A percentile compares a stretch with the other conserved stretches of the same genome.
Evolutionary conservation across 2,797 vertebrate species (phyloP).

Genomic region (Microctenopoma steveboyesi): DNA sequence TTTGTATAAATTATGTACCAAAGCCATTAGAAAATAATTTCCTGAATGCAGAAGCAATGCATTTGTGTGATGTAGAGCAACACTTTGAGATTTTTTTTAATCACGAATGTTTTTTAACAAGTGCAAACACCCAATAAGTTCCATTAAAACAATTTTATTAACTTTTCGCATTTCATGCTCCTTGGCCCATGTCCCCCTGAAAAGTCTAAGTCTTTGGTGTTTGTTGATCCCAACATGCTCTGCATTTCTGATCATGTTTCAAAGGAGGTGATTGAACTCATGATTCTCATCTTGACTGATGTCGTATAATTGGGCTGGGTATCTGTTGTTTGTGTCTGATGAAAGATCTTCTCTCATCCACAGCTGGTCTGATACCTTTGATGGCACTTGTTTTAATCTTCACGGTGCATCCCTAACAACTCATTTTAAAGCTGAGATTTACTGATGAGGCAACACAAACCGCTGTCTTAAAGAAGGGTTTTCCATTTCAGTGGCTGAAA

Average conservation of each 20-base stretch:
- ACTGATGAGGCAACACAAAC: constrained; percentile 52
- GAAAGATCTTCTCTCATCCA: constrained; percentile 71
- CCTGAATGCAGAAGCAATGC: constrained; percentile 51
- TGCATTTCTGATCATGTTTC: constrained; percentile 75
- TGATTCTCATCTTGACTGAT: constrained; percentile 73
- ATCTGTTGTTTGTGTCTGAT: constrained; percentile 72
- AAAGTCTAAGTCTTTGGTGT: constrained; percentile 53
- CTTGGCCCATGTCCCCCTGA: constrained; percentile 23
- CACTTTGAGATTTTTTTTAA: background rate
- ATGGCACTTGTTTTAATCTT: constrained; percentile 74
- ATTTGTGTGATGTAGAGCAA: constrained; percentile 32
- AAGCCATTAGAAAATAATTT: constrained; percentile 79
- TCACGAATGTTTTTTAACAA: constrained; percentile 18
- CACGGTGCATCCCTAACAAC: constrained; percentile 39
- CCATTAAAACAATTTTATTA: constrained; percentile 29
- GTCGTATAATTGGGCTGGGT: constrained; percentile 71
- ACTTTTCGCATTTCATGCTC: constrained; percentile 43
- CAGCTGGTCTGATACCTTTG: constrained; percentile 71
- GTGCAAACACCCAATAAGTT: constrained; percentile 45
- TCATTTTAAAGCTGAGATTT: constrained; percentile 57
- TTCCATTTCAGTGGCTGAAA: background rate
- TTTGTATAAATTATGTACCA: constrained; percentile 77
- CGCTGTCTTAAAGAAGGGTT: constrained; percentile 6
- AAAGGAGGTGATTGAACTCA: constrained; percentile 76
- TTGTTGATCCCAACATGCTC: constrained; percentile 62